phyloP scores from a whole-genome alignment of 2,797 vertebrate genomes.

The Oreochromis mossambicus region DNA sequence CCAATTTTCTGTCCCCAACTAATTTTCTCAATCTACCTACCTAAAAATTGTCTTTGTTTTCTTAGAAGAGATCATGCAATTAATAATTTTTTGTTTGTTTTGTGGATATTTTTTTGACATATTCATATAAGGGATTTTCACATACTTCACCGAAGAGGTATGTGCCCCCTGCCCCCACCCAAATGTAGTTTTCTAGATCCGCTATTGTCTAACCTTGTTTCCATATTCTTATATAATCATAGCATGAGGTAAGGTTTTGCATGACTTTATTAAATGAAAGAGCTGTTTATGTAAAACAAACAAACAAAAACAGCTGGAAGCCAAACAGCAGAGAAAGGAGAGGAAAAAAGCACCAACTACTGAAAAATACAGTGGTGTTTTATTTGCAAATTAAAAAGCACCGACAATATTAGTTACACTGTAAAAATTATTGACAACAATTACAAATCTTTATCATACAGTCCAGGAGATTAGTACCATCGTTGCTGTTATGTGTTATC shows the following conservation, averaged over 20 bases:
- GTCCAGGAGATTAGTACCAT: slow-evolving; percentile 84
- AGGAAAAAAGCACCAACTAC: slow-evolving; percentile 9
- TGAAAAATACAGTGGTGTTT: slow-evolving; percentile 88
- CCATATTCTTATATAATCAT: background rate
- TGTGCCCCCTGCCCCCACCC: background rate
- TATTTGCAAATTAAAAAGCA: slow-evolving; percentile 88
- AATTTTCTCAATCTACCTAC: background rate
- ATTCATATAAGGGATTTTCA: background rate
- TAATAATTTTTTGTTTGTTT: background rate
- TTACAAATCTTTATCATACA: slow-evolving; percentile 86
- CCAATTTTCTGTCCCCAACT: background rate
- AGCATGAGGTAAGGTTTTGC: background rate
- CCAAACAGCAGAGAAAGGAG: background rate
- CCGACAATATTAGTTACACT: slow-evolving; percentile 88
- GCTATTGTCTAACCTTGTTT: background rate
- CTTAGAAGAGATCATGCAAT: background rate
- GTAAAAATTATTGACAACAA: slow-evolving; percentile 89
- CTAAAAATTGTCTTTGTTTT: background rate
- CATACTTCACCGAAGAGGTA: background rate
- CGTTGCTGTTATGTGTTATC: slow-evolving; percentile 77
- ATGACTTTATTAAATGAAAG: background rate
- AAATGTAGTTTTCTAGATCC: background rate
- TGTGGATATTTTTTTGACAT: background rate
- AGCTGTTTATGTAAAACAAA: background rate
- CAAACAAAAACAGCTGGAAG: background rate